These are phyloP conservation scores for Ostrea denselamellosa DNA, from an alignment of 1,140 invertebrate species.

Conservation along the genomic window DNA sequence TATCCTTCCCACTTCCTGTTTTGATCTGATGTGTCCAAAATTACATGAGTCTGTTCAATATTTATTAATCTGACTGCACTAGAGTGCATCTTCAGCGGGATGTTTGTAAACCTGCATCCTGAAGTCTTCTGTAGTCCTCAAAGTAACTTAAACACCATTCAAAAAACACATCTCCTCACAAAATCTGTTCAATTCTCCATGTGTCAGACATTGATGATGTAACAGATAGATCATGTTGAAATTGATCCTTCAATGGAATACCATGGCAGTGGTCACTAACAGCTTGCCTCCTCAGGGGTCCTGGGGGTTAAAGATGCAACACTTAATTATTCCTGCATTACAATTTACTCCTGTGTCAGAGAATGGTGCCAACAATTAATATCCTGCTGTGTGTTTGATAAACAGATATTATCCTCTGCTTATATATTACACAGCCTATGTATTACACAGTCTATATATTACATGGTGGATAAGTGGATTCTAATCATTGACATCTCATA, in stretches of 20 bases:
- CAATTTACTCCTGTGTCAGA: not conserved
- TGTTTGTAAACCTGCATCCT: not conserved
- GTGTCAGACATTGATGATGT: no score
- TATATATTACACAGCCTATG: not conserved
- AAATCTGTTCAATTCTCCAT: no score
- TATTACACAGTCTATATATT: not conserved
- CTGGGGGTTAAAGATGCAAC: not conserved
- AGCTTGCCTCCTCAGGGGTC: not conserved
- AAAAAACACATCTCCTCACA: no score
- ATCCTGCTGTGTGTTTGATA: not conserved
- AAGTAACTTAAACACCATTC: no score
- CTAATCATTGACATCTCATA: not conserved
- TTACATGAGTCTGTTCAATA: not conserved
- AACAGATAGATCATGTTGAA: no score
- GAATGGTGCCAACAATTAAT: conserved; percentile 14
- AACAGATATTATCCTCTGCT: conserved; percentile 8
- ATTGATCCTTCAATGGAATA: no score
- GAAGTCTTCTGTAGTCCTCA: not conserved
- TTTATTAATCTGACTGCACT: not conserved
- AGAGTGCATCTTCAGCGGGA: not conserved
- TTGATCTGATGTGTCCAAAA: not conserved
- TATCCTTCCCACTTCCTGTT: not conserved
- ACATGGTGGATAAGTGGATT: not conserved
- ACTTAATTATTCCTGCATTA: not conserved
- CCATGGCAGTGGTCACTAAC: not conserved